Evolutionary conservation across 1,140 invertebrate species (phyloP), one percentile per base, ranked within the genome.

Genomic region (Drosophila orena): DNA sequence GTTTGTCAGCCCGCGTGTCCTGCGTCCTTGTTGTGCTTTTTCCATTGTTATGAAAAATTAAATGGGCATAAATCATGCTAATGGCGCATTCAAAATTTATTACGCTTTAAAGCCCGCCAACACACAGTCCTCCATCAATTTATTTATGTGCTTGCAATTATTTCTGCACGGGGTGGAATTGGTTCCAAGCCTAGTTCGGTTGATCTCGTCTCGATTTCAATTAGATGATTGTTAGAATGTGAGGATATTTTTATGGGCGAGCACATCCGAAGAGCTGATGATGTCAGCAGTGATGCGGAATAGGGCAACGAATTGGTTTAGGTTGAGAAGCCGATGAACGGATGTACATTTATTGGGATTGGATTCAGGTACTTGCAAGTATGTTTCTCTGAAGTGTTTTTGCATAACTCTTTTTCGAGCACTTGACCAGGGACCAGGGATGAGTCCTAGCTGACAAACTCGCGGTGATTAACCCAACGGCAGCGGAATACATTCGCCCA

Each of bases 11-110:
- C 70, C 37, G 62, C 60, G 52, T 56, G 56, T 77, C 46, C 62
- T 38, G 42, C 17, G 40, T 44, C 42, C 42, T 44, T 44, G 81
- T 76, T 83, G 57, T 70, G 55, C 50, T 61, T 56, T 61, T 73
- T 79, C 68, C 79, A 84, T 89, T 89, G 84, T 89, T 89, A 89
- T 89, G 79, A 89, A 90, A 90, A 90, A 90, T 90, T 90, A 90
- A 90, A 90, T 90, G 83, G 85, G 77, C 85, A 90, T 90, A 90
- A 90, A 90, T 90, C 85, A 90, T 90, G 85, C 85, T 90, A 90
- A 90, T 90, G 85, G 85, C 77, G 86, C 85, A 90, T 90, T 90
- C 70, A 90, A 90, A 90, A 90, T 86, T 90, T 90, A 88, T 88
- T 88, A 89, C 53, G 83, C 84, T 88, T 88, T 88, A 89, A 88